Base-by-base conservation (phyloP, 2,888 invertebrate genomes). In the Cryptosula pallasiana region DNA sequence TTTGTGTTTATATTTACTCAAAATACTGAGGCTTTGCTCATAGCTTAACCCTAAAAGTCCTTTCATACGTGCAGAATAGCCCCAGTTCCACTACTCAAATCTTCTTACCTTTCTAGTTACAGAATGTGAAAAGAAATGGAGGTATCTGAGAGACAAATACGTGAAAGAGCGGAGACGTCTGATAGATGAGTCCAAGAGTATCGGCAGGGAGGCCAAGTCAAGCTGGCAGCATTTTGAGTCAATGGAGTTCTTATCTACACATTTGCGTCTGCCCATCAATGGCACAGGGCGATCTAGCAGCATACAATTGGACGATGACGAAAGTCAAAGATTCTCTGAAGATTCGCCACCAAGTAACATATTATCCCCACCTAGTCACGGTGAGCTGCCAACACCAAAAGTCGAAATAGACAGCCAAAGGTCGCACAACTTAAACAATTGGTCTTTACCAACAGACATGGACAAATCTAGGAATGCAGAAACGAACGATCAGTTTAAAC, bases 201-300 rank as follows among this genome's bases (percentile, higher is more conserved):
- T 27, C 5, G 63, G 63, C 5, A 27, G 63, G 32, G 63, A 63
- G 27, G 27, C 32, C 27, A 25, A 32, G n/a, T 63, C 63, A 9
- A 63, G n/a, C 63, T 63, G 63, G 63, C 63, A 63, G 34, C 63
- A 63, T 32, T 63, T 29, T 63, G 63, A 63, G 27, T 63, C 63
- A 16, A 63, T 63, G 63, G 63, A 63, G 63, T 63, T 63, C 32
- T 27, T 63, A n/a, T 25, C 63, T 1, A 63, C 27, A 9, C 63
- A 63, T 32, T 32, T 63, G 3, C 25, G 63, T 16, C 34, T 63
- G 32, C 63, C 63, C 32, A 27, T 32, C 29, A 63, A 27, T 63
- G 63, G 63, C 32, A 16, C 27, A 3, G 32, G 32, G 9, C 9
- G 29, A 3, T 25, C 20, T 13, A 63, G 63, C 32, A 63, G 27